Percentiles rank a stretch among this genome's conserved stretches.
phyloP scores from a whole-genome alignment of 2,113 vertebrate genomes.

The Triplophysa siluroides region DNA sequence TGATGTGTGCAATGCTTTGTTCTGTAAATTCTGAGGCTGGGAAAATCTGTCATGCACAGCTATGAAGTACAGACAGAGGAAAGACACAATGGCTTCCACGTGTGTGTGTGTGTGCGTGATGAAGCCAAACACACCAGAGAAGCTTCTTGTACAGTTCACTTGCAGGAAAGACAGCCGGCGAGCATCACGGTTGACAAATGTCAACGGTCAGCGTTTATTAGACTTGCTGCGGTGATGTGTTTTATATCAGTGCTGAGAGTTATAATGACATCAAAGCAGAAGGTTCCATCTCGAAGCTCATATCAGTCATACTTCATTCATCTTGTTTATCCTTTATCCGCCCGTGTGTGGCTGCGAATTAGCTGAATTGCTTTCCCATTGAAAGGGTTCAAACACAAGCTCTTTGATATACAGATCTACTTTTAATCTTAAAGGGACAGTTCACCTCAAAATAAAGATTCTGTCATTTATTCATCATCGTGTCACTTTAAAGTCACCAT shows the following conservation, averaged over 20 bases:
- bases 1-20: conserved; percentile 66
- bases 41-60: conserved; percentile 76
- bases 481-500: too few relatives aligned
- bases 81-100: conserved; percentile 11
- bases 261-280: background rate
- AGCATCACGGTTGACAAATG: background rate
- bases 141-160: conserved; percentile 1
- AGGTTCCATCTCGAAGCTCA: background rate
- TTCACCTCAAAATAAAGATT: too few relatives aligned
- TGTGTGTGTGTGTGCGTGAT: background rate
- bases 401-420: background rate
- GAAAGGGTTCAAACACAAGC: background rate
- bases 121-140: background rate
- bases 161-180: conserved; percentile 10
- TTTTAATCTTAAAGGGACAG: background rate
- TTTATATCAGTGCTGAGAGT: background rate
- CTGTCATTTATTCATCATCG: too few relatives aligned
- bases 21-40: conserved; percentile 47
- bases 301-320: background rate
- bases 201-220: background rate
- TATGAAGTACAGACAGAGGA: conserved; percentile 62
- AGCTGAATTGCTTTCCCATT: background rate
- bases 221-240: background rate
- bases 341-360: background rate
- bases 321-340: background rate